phyloP scores from a whole-genome alignment of 2,113 vertebrate species.

The Mirza zaza region DNA sequence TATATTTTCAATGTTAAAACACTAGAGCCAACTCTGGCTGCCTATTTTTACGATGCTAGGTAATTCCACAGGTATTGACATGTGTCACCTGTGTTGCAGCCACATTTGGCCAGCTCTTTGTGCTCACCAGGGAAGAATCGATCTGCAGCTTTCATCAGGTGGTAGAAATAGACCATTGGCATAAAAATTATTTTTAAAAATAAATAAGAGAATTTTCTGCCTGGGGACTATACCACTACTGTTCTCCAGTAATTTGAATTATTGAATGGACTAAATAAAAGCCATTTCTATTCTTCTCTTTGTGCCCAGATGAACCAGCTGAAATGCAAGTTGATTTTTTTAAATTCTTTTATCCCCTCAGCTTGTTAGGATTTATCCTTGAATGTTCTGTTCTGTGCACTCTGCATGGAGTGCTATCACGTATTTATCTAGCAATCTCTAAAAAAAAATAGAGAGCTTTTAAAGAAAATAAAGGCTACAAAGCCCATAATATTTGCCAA shows the following conservation, averaged over 20 bases:
- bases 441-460: constrained; percentile 71
- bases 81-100: constrained; percentile 79
- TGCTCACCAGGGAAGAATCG: constrained; percentile 78
- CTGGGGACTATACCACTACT: constrained; percentile 68
- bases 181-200: constrained; percentile 75
- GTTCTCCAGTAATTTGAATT: constrained; percentile 84
- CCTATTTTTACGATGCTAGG: constrained; percentile 76
- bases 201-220: constrained; percentile 77
- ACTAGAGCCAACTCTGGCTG: constrained; percentile 69
- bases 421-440: constrained; percentile 75
- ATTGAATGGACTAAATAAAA: constrained; percentile 83
- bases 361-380: constrained; percentile 81
- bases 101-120: constrained; percentile 75
- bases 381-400: constrained; percentile 75
- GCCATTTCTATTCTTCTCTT: constrained; percentile 74
- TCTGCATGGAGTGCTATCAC: constrained; percentile 76
- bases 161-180: constrained; percentile 78
- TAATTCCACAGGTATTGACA: constrained; percentile 81
- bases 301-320: constrained; percentile 77
- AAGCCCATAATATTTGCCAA: constrained; percentile 75
- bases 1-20: constrained; percentile 75
- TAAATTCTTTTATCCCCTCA: constrained; percentile 79
- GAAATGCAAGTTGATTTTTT: constrained; percentile 82
- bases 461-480: constrained; percentile 83
- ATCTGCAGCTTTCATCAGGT: constrained; percentile 80